Evolutionary conservation across 2,888 invertebrate genomes (phyloP), one percentile per base, ranked within the genome.

Genomic region (Nymphalis urticae): DNA sequence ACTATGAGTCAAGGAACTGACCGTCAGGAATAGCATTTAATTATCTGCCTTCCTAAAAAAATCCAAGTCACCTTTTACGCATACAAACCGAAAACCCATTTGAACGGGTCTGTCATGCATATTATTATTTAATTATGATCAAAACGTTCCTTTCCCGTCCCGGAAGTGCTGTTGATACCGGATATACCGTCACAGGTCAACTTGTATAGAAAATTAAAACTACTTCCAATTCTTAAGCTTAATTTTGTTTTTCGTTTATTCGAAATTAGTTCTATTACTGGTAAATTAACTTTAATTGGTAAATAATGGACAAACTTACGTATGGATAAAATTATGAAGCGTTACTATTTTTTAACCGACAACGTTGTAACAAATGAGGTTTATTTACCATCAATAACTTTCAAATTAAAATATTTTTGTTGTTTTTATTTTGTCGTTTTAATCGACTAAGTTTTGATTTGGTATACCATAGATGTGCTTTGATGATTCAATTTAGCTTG

Each of bases 91-190:
- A 42, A 19, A 42, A 19, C 32, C 27, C 16, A 53, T 47, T 48
- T 48, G 16, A 24, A 61, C 48, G 13, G 8, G 24, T 56, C 27
- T 48, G 13, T 48, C 36, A 62, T 27, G 51, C 36, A 51, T 64
- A 69, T 64, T 62, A 58, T 58, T 48, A 65, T 66, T 63, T 64
- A 69, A 74, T 74, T 66, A 68, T 56, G 77, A 75, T 68, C 74
- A 74, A 72, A 74, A 74, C 65, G 69, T 72, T 74, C 63, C 66
- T 71, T 80, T 81, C 84, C 84, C 72, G 81, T 78, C 72, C 80
- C 82, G 87, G 87, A 87, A 80, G 79, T 83, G 76, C 83, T 79
- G 77, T 80, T 76, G 72, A 74, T 76, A 72, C 83, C 87, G 87
- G 88, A 88, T 77, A 80, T 83, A 76, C 71, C 78, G 77, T 77